Percentiles rank a stretch among this genome's conserved stretches.
Conservation (phyloP, 2,113 vertebrate genomes). For the Oxyura jamaicensis region DNA sequence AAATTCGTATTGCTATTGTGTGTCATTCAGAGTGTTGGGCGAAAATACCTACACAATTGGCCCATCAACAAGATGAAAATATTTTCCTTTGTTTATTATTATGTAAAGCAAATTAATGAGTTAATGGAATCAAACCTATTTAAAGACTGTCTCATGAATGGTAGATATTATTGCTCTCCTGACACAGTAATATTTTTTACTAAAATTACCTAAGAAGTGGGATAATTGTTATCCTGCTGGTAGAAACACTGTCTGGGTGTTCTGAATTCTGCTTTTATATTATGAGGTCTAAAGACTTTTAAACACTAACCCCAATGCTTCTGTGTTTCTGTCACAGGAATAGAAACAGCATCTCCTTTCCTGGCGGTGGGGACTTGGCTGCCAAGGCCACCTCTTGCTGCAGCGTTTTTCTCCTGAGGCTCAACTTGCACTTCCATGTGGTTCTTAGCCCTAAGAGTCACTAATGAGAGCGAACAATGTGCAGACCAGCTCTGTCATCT, state of each 20-base stretch:
- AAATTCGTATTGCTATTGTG: not conserved
- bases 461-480: too few species aligned
- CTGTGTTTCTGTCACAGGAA: not conserved
- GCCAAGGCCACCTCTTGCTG: not conserved
- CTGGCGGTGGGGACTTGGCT: not conserved
- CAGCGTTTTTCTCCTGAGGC: not conserved
- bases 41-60: not conserved
- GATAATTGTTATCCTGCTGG: not conserved
- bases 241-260: not conserved
- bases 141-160: not conserved
- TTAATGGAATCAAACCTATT: conserved; percentile 33
- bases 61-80: not conserved
- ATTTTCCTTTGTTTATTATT: conserved; percentile 6
- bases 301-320: not conserved
- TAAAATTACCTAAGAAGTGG: not conserved
- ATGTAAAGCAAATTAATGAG: conserved; percentile 19
- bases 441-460: not conserved
- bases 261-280: not conserved
- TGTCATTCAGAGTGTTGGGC: not conserved
- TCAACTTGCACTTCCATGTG: not conserved
- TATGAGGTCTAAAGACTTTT: conserved; percentile 11
- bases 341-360: not conserved
- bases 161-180: not conserved
- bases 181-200: conserved; percentile 1
- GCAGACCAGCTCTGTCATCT: not conserved